Conservation (phyloP, 1,140 invertebrate genomes). For the Megalonaias nervosa region DNA sequence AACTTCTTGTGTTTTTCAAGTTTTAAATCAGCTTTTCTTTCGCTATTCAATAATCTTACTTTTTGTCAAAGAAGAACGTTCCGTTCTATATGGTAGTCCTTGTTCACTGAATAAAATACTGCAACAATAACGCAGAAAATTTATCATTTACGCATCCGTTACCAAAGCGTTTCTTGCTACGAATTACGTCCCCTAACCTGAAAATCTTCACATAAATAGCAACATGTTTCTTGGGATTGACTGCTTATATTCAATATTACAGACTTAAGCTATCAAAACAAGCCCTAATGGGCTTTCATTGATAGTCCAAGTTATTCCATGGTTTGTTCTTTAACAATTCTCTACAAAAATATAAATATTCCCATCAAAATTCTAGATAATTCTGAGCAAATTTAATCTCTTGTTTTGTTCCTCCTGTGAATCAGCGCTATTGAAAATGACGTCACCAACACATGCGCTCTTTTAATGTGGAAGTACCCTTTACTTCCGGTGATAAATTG, state of each 20-base stretch:
- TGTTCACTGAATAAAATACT: not conserved
- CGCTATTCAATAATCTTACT: constrained; percentile 1
- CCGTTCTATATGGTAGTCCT: not conserved
- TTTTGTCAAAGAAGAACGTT: constrained; percentile 1
- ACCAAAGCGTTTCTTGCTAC: too few relatives aligned
- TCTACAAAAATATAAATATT: constrained; percentile 5
- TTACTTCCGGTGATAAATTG: constrained; percentile 29
- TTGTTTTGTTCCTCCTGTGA: constrained; percentile 40
- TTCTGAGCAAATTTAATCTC: constrained; percentile 25
- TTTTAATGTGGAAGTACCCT: not conserved
- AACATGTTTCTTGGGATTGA: too few relatives aligned
- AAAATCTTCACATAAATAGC: too few relatives aligned
- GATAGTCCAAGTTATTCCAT: constrained; percentile 15
- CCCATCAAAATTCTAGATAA: constrained; percentile 5
- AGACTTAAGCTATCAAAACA: not conserved
- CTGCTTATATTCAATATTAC: not conserved
- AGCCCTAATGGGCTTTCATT: constrained; percentile 7
- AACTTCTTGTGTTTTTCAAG: constrained; percentile 1
- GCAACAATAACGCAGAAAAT: not conserved
- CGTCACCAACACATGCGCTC: constrained; percentile 48
- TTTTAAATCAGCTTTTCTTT: not conserved
- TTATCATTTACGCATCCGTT: not conserved
- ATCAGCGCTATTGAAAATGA: constrained; percentile 58
- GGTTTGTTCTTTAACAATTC: constrained; percentile 8
- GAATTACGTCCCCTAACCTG: too few relatives aligned